phyloP scores from a whole-genome alignment of 1,140 invertebrate species.

The Bombus consobrinus region DNA sequence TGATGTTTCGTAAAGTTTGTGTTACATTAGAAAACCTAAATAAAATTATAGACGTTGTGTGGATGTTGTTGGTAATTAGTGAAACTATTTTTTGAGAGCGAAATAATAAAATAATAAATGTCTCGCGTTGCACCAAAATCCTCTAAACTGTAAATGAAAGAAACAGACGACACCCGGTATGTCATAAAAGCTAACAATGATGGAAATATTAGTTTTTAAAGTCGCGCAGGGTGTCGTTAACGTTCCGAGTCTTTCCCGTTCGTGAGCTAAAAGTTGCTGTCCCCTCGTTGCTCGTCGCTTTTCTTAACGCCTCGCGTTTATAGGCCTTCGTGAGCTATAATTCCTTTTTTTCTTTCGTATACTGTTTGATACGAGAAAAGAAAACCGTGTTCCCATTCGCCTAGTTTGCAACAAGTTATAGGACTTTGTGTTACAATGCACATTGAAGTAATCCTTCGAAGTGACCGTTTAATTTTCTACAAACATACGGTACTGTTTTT shows the following conservation, averaged over 20 bases:
- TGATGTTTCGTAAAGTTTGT: no score
- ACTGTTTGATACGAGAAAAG: constrained; percentile 14
- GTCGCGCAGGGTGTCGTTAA: constrained; percentile 78
- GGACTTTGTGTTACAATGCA: not conserved
- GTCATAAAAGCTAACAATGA: constrained; percentile 80
- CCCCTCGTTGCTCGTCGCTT: constrained; percentile 63
- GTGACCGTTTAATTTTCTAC: not conserved
- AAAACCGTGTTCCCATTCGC: constrained; percentile 36
- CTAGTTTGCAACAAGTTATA: constrained; percentile 8
- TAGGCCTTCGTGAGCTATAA: constrained; percentile 49
- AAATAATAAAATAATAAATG: not conserved
- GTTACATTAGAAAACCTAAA: not conserved
- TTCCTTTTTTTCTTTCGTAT: constrained; percentile 29
- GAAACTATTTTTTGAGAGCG: not conserved
- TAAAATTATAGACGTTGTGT: not conserved
- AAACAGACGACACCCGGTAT: constrained; percentile 56
- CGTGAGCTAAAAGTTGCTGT: constrained; percentile 47
- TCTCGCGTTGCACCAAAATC: not conserved
- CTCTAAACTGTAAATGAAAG: constrained; percentile 55
- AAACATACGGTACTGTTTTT: no score
- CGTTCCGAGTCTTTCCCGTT: constrained; percentile 60
- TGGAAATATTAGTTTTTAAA: constrained; percentile 81
- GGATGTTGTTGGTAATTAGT: no score
- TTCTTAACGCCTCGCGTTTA: constrained; percentile 48
- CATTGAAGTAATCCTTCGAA: not conserved